Percentiles rank a stretch among this genome's conserved stretches.
Conservation (phyloP, 2,797 vertebrate species). For the Manis crassicaudata region DNA sequence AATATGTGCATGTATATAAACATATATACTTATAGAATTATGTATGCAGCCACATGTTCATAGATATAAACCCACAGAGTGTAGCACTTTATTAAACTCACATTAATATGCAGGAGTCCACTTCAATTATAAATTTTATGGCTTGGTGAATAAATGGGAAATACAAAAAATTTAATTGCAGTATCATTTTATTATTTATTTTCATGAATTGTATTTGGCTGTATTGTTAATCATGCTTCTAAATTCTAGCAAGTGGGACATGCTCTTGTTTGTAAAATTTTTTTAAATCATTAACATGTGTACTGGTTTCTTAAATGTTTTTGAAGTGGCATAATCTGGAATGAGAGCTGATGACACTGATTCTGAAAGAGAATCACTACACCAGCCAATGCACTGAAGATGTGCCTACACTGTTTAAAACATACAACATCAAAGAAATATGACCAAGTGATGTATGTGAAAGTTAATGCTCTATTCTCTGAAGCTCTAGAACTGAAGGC, state of each 20-base stretch:
- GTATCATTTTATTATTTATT: constrained; percentile 34
- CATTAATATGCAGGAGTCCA: background rate
- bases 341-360: background rate
- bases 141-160: constrained; percentile 6
- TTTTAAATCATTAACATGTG: background rate
- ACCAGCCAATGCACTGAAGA: constrained; percentile 10
- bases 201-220: background rate
- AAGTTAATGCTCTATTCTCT: background rate
- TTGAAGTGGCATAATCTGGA: constrained; percentile 18
- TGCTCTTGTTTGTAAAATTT: constrained; percentile 18
- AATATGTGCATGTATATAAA: background rate
- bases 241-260: constrained; percentile 29
- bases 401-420: background rate
- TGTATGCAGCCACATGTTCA: background rate
- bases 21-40: background rate
- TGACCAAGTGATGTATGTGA: background rate
- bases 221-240: constrained; percentile 9
- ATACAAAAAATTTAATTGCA: constrained; percentile 39
- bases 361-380: background rate
- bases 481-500: background rate
- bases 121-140: constrained; percentile 35
- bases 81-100: background rate
- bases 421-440: background rate
- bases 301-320: constrained; percentile 32
- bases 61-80: background rate